Evolutionary conservation across 2,888 invertebrate species (phyloP), one percentile per base, ranked within the genome.

Genomic region (Spodoptera picta): DNA sequence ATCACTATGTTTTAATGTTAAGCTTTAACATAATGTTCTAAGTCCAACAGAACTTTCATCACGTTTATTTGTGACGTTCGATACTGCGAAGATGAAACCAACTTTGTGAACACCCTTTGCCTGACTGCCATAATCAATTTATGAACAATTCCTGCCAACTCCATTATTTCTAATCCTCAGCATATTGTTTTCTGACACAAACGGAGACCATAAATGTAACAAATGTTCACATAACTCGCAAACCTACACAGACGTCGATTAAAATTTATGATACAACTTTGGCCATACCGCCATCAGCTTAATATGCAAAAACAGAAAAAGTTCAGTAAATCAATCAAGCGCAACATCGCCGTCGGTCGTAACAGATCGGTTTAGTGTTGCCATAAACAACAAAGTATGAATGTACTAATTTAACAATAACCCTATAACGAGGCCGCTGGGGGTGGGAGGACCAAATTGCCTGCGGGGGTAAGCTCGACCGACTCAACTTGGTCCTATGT

Each of bases 311-410:
- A 74, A 65, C 64, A 49, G 56, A 68, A 65, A 70, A 72, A 73
- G 65, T 69, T 72, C 73, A 54, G 73, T 75, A 69, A 78, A 79
- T 79, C 73, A 80, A 83, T 81, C 80, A 81, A 77, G 79, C 70
- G 65, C 74, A 85, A 85, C 85, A 50, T 54, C 50, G 62, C 66
- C 36, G 84, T 80, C 82, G 72, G 75, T 77, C 72, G 65, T 69
- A 82, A 75, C 71, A 80, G 82, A 83, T 83, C 82, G 65, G 65
- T 78, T 80, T 78, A 78, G 76, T 75, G 73, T 81, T 77, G 73
- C 76, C 77, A 83, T 89, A 89, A 90, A 89, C 88, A 86, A 90
- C 89, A 88, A 88, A 86, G 87, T 89, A 87, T 79, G 82, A 78
- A 77, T 62, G 65, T 85, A 87, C 86, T 87, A 87, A 89, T 87